These are phyloP conservation scores for Malurus cyaneus DNA, from an alignment of 2,113 vertebrate genomes.

Conservation along the genomic window DNA sequence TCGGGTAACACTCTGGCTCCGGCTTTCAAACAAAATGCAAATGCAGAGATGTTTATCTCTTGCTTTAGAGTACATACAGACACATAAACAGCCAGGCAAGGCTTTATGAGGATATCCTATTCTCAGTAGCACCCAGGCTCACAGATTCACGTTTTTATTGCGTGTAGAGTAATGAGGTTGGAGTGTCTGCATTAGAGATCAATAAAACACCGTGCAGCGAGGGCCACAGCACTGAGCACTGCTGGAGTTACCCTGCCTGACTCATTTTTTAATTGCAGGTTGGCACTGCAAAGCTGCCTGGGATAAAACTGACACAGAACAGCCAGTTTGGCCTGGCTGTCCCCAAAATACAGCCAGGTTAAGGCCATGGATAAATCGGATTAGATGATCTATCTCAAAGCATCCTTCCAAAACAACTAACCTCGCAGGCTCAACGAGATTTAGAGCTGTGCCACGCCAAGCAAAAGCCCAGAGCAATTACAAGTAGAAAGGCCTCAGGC, in stretches of 20 bases:
- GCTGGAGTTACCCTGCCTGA: not conserved
- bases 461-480: conserved; percentile 72
- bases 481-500: conserved; percentile 52
- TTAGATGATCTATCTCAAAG: conserved; percentile 18
- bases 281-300: not conserved
- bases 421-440: conserved; percentile 27
- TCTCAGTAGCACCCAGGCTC: conserved; percentile 11
- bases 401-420: conserved; percentile 36
- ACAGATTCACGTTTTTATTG: conserved; percentile 17
- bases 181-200: conserved; percentile 40
- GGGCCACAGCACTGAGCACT: not conserved
- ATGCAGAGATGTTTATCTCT: conserved; percentile 42
- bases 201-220: conserved; percentile 25
- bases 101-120: conserved; percentile 17
- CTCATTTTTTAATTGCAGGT: not conserved
- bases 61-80: conserved; percentile 29
- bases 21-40: conserved; percentile 36
- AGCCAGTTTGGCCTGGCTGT: not conserved
- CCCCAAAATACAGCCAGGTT: not conserved
- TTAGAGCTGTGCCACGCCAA: not conserved
- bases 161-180: conserved; percentile 18
- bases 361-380: not conserved
- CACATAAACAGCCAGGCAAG: conserved; percentile 19
- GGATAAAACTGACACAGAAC: not conserved
- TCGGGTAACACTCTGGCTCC: not conserved